A percentile compares a stretch with the other conserved stretches of the same genome.
Conservation (phyloP, 2,113 vertebrate genomes). For the Agapornis roseicollis region DNA sequence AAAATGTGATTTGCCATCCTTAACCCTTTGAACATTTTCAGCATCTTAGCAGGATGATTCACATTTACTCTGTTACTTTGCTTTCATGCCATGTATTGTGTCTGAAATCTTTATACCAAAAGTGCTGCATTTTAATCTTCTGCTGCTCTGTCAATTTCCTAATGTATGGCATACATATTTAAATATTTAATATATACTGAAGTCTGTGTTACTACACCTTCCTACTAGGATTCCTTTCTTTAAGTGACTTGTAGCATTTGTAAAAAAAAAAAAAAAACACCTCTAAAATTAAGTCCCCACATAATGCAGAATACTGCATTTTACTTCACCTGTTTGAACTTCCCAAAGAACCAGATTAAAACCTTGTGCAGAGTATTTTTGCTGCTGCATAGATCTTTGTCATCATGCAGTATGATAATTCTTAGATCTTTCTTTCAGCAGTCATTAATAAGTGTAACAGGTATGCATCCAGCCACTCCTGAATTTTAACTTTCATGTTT, state of each 20-base stretch:
- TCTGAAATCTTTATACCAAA: constrained; percentile 10
- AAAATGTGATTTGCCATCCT: constrained; percentile 65
- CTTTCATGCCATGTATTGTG: not conserved
- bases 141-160: not conserved
- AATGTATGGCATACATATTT: not conserved
- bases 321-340: not conserved
- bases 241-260: not conserved
- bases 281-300: not conserved
- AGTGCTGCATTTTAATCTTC: constrained; percentile 4
- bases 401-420: constrained; percentile 13
- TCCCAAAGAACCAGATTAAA: not conserved
- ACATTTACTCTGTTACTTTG: not conserved
- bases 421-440: not conserved
- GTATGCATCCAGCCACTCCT: constrained; percentile 19
- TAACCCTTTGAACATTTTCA: constrained; percentile 69
- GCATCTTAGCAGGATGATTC: constrained; percentile 10
- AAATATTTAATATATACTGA: constrained; percentile 12
- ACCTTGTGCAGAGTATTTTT: not conserved
- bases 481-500: constrained; percentile 53
- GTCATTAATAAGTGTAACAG: constrained; percentile 25
- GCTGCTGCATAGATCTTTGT: not conserved
- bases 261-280: too few relatives aligned
- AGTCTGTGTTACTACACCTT: not conserved
- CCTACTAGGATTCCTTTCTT: not conserved
- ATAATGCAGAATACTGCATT: not conserved